A percentile compares a stretch with the other conserved stretches of the same genome.
Evolutionary conservation across 2,797 vertebrate genomes (phyloP).

Genomic region (Novumbra hubbsi): DNA sequence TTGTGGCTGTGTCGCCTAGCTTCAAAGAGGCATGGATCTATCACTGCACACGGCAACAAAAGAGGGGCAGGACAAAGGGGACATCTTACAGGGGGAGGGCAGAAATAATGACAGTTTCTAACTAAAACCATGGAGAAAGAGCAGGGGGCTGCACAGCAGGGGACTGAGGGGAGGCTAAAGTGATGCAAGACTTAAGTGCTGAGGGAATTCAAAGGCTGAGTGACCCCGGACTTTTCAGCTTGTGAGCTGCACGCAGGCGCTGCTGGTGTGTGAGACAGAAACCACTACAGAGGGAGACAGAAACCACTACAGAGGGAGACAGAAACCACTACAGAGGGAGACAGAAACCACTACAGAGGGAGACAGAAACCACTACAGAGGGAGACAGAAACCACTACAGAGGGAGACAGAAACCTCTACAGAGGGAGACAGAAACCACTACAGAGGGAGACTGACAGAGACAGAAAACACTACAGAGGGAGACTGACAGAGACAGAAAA

Average conservation of each 20-base stretch:
- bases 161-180: neutral
- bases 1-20: slow-evolving; percentile 4
- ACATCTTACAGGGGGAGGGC: slow-evolving; percentile 5
- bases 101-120: slow-evolving; percentile 23
- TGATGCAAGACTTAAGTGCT: slow-evolving; percentile 23
- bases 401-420: too few species aligned
- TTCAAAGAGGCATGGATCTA: slow-evolving; percentile 27
- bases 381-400: too few species aligned
- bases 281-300: too few species aligned
- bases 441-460: too few species aligned
- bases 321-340: too few species aligned
- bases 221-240: slow-evolving; percentile 16
- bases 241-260: slow-evolving; percentile 3
- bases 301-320: too few species aligned
- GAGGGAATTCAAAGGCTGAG: slow-evolving; percentile 27
- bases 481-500: too few species aligned
- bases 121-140: slow-evolving; percentile 22
- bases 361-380: too few species aligned
- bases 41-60: slow-evolving; percentile 27
- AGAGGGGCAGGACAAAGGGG: slow-evolving; percentile 16
- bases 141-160: slow-evolving; percentile 21
- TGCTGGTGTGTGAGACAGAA: neutral
- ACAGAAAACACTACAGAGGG: too few species aligned
- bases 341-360: too few species aligned
- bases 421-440: too few species aligned